Evolutionary conservation across 2,113 vertebrate species (phyloP).

Genomic region (Catharus minimus): DNA sequence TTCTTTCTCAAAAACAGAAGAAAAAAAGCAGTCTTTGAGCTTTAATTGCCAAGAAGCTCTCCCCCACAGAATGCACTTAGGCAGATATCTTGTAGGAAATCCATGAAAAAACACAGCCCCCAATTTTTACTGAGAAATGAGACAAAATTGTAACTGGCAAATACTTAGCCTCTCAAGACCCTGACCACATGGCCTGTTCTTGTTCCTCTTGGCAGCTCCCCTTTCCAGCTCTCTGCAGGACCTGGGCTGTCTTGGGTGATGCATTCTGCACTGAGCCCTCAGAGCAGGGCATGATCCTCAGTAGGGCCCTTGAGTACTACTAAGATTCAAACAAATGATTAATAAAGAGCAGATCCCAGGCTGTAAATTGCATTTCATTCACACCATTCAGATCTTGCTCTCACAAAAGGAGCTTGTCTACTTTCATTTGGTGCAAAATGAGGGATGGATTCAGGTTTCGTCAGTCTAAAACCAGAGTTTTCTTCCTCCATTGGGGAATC

Average conservation of each 20-base stretch:
- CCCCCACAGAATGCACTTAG: neutral
- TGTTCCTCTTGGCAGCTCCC: neutral
- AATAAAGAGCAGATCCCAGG: conserved; percentile 52
- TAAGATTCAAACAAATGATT: conserved; percentile 42
- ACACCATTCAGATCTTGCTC: conserved; percentile 1
- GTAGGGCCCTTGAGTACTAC: neutral
- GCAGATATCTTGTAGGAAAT: conserved; percentile 1
- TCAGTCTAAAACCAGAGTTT: conserved; percentile 21
- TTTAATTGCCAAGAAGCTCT: conserved; percentile 33
- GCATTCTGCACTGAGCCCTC: neutral
- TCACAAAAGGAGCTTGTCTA: conserved; percentile 34
- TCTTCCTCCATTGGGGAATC: conserved; percentile 41
- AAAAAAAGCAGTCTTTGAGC: neutral
- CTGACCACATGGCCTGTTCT: neutral
- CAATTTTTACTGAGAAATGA: neutral
- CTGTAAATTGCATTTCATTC: conserved; percentile 51
- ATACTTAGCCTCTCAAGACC: conserved; percentile 1
- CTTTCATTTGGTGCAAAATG: conserved; percentile 47
- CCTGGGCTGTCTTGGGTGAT: neutral
- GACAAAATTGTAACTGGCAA: conserved; percentile 28
- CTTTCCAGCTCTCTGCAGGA: neutral
- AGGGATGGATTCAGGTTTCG: conserved; percentile 41
- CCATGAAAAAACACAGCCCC: neutral
- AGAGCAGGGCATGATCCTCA: neutral
- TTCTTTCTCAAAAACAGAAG: neutral